phyloP scores from a whole-genome alignment of 2,797 vertebrate genomes.

The Gorsachius magnificus region DNA sequence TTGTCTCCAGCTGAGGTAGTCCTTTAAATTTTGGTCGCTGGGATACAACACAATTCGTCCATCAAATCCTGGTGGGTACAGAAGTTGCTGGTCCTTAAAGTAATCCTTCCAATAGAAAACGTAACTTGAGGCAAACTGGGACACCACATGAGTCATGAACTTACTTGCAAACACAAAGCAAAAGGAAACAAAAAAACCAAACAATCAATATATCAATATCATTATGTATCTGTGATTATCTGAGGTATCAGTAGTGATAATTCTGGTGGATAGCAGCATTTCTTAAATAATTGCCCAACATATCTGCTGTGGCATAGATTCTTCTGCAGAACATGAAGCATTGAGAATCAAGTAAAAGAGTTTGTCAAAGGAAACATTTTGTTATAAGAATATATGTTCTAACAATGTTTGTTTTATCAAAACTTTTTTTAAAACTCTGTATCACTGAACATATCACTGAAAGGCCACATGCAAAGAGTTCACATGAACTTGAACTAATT shows the following conservation, averaged over 20 bases:
- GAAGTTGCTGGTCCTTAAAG: conserved; percentile 89
- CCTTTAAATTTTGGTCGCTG: conserved; percentile 89
- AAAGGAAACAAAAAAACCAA: conserved; percentile 20
- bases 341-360: not conserved
- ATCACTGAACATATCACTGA: not conserved
- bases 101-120: conserved; percentile 97
- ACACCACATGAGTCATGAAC: conserved; percentile 95
- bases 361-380: not conserved
- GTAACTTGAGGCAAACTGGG: conserved; percentile 96
- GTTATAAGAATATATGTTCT: not conserved
- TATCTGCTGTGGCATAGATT: not conserved
- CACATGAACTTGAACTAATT: not conserved
- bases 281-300: not conserved
- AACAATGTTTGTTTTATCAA: not conserved
- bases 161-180: conserved; percentile 82
- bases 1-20: conserved; percentile 98
- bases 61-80: conserved; percentile 94
- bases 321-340: not conserved
- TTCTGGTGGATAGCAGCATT: not conserved
- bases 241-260: not conserved
- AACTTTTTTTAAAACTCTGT: not conserved
- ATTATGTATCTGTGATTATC: not conserved
- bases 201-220: not conserved
- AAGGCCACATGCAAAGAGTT: not conserved
- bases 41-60: conserved; percentile 95